Evolutionary conservation across 1,140 invertebrate species (phyloP), one percentile per base, ranked within the genome.

Genomic region (Zaprionus capensis): DNA sequence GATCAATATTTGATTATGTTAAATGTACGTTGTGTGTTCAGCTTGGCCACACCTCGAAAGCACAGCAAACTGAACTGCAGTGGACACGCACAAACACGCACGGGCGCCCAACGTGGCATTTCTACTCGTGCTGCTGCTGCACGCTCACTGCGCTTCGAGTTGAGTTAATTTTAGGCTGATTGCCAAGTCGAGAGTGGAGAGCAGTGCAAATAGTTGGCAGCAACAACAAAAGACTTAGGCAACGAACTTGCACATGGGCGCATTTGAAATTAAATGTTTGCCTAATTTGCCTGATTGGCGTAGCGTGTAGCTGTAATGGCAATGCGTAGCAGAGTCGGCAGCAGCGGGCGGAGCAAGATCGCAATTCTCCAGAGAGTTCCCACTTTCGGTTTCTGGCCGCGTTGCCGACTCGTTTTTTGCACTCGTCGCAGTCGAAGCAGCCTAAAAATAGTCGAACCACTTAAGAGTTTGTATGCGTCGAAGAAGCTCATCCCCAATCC

Each of bases 221-320:
- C 56, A 69, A 74, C 61, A 71, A 87, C 77, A 85, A 87, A 87
- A 65, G 84, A 90, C 85, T 85, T 80, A 78, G 76, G 65, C 82
- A 85, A 90, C 81, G 85, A 90, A 88, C 85, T 88, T 73, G 69
- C 15, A 17, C 59, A 34, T 34, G 28, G 81, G 53, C 71, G 81
- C 81, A 74, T 83, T 83, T 83, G 62, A 83, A 69, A 85, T 79
- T 73, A 79, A 90, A 81, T 84, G 84, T 87, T 86, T 87, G 84
- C 83, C 83, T 87, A 87, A 86, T 87, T 83, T 71, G 83, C 83
- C 71, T 77, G 83, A 87, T 83, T 87, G 81, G 67, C 53, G 14
- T 74, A 53, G 65, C 72, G 77, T 74, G 75, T 58, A 73, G 14
- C 61, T 71, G 61, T 56, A 57, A 63, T 63, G 59, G 24, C 14